Conservation (phyloP, 2,113 vertebrate species). For the Mormoops blainvillei region DNA sequence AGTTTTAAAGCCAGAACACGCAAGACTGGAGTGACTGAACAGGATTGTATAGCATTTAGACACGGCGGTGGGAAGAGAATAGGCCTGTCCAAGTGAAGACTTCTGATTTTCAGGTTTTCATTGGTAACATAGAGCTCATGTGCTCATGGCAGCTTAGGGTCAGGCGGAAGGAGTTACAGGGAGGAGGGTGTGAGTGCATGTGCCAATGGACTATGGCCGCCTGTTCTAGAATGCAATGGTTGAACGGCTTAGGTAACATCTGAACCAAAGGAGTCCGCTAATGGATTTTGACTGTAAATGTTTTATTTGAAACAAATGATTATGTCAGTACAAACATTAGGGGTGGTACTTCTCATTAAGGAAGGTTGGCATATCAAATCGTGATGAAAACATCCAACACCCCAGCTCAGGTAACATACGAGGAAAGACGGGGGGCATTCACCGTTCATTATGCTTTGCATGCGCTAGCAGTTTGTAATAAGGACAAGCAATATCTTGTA, state of each 20-base stretch:
- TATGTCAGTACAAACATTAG: background rate
- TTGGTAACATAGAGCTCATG: background rate
- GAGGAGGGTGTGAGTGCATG: background rate
- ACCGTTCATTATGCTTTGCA: background rate
- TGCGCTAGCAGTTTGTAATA: background rate
- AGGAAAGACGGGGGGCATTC: background rate
- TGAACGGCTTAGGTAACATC: background rate
- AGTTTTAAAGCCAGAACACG: conserved; percentile 10
- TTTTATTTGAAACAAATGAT: conserved; percentile 2
- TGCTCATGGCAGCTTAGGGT: background rate
- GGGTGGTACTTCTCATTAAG: background rate
- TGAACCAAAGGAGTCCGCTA: background rate
- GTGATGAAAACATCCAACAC: background rate
- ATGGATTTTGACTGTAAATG: background rate
- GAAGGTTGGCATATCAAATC: background rate
- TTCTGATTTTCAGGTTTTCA: background rate
- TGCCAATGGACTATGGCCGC: no score
- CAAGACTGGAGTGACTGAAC: background rate
- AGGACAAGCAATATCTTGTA: background rate
- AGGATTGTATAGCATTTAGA: background rate
- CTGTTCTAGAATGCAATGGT: background rate
- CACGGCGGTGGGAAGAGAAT: background rate
- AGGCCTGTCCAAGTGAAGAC: background rate
- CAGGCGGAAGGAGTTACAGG: background rate
- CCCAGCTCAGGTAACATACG: background rate